Percentiles rank a stretch among this genome's conserved stretches.
Evolutionary conservation across 2,888 invertebrate species (phyloP).

Genomic region (Cabera pusaria): DNA sequence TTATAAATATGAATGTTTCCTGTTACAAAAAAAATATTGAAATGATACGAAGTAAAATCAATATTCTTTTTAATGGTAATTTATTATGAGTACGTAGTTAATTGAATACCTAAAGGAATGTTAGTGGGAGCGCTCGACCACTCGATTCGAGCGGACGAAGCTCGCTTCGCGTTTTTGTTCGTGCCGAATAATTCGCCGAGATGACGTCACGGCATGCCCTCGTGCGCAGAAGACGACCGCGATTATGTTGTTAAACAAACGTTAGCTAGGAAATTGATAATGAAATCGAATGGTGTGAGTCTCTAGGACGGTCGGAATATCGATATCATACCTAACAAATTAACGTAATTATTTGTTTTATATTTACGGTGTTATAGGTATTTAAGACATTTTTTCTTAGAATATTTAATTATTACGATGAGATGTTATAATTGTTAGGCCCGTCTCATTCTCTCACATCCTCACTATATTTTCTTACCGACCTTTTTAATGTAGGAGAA

Average conservation of each 20-base stretch:
- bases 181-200: slow-evolving; percentile 48
- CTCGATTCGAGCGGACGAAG: slow-evolving; percentile 29
- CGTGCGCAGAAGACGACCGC: slow-evolving; percentile 60
- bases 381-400: slow-evolving; percentile 84
- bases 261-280: slow-evolving; percentile 84
- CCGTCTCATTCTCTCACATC: slow-evolving; percentile 77
- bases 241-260: slow-evolving; percentile 78
- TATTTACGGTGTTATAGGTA: slow-evolving; percentile 83
- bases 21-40: slow-evolving; percentile 83
- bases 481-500: slow-evolving; percentile 78
- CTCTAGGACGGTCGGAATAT: slow-evolving; percentile 79
- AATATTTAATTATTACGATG: slow-evolving; percentile 82
- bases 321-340: slow-evolving; percentile 83
- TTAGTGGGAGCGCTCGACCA: slow-evolving; percentile 58
- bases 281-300: slow-evolving; percentile 82
- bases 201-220: slow-evolving; percentile 28
- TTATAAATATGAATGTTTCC: slow-evolving; percentile 84
- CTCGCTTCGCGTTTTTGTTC: slow-evolving; percentile 44
- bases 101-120: slow-evolving; percentile 76
- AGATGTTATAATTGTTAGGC: slow-evolving; percentile 79
- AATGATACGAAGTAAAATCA: slow-evolving; percentile 82
- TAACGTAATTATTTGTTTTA: slow-evolving; percentile 83
- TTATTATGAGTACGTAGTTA: slow-evolving; percentile 82
- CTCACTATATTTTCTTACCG: slow-evolving; percentile 83
- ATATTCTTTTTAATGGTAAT: slow-evolving; percentile 82